A percentile compares a stretch with the other conserved stretches of the same genome.
Conservation (phyloP, 2,797 vertebrate genomes). For the Microctenopoma stevenorrisi region DNA sequence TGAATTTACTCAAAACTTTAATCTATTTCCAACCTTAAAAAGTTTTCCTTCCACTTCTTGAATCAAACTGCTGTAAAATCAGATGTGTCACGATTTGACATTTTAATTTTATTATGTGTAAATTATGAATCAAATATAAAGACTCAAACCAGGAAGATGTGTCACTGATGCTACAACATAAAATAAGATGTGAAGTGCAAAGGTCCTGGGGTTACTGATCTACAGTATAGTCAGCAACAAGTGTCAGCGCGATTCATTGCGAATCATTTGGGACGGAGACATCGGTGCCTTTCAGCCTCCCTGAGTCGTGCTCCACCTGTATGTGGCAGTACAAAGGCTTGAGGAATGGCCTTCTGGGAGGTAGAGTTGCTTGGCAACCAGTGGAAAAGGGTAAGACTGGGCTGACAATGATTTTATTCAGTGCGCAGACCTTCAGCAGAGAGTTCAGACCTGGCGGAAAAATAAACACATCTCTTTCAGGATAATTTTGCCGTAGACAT, state of each 20-base stretch:
- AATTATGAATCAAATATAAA: conserved; percentile 5
- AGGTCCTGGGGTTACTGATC: conserved; percentile 39
- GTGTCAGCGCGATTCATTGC: conserved; percentile 38
- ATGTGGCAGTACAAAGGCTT: conserved; percentile 66
- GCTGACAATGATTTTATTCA: conserved; percentile 77
- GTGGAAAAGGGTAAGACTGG: conserved; percentile 67
- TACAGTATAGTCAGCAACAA: conserved; percentile 60
- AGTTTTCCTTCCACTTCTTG: background rate
- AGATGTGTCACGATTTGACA: background rate
- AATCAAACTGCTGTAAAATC: background rate
- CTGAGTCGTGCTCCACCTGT: conserved; percentile 53
- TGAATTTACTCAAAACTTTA: too few relatives aligned
- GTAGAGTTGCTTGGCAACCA: conserved; percentile 84
- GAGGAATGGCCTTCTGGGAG: conserved; percentile 79
- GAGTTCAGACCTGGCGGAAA: conserved; percentile 76
- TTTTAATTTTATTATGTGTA: background rate
- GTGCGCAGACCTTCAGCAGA: conserved; percentile 70
- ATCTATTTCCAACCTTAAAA: background rate
- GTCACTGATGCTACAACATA: conserved; percentile 18
- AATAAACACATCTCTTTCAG: conserved; percentile 68
- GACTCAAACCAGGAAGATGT: background rate
- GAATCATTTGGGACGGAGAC: conserved; percentile 47
- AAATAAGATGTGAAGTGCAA: conserved; percentile 33
- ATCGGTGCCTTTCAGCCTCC: conserved; percentile 56
- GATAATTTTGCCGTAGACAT: conserved; percentile 57